These are phyloP conservation scores for Philereme transversata DNA, from an alignment of 2,888 invertebrate genomes.

Conservation along the genomic window DNA sequence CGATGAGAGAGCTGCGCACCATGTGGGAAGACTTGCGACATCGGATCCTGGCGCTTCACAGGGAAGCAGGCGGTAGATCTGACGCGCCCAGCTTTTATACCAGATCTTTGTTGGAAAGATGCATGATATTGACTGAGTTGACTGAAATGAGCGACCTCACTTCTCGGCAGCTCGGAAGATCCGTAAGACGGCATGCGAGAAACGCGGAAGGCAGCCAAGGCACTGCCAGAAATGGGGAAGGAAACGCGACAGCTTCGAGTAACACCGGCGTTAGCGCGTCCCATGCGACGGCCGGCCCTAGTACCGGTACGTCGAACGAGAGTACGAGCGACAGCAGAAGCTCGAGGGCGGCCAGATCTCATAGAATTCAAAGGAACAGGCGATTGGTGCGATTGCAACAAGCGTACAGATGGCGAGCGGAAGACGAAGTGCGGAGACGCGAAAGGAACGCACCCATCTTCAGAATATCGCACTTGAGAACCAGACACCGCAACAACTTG, in stretches of 20 bases:
- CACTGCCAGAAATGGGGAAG: slow-evolving; percentile 4
- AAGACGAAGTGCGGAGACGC: slow-evolving; percentile 64
- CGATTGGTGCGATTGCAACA: slow-evolving; percentile 50
- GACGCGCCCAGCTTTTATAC: slow-evolving; percentile 70
- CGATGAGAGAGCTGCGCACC: slow-evolving; percentile 84
- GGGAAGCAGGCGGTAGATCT: slow-evolving; percentile 66
- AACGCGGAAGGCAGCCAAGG: background rate
- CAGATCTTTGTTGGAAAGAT: slow-evolving; percentile 70
- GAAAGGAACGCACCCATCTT: slow-evolving; percentile 55
- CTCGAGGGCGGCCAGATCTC: slow-evolving; percentile 18
- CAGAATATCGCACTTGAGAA: slow-evolving; percentile 50
- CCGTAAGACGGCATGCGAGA: slow-evolving; percentile 8
- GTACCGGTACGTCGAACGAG: slow-evolving; percentile 16
- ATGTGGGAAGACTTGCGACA: slow-evolving; percentile 87
- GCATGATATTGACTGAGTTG: slow-evolving; percentile 68
- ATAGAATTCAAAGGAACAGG: slow-evolving; percentile 10
- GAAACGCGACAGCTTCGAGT: slow-evolving; percentile 9
- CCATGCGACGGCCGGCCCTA: slow-evolving; percentile 7
- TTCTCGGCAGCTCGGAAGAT: slow-evolving; percentile 38
- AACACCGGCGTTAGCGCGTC: slow-evolving; percentile 6
- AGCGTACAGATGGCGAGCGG: slow-evolving; percentile 67
- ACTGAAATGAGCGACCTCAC: slow-evolving; percentile 57
- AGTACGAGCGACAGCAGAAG: slow-evolving; percentile 14
- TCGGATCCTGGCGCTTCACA: slow-evolving; percentile 81
- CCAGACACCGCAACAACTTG: slow-evolving; percentile 59